Base-by-base conservation (phyloP, 2,888 invertebrate genomes). In the Allygus modestus region DNA sequence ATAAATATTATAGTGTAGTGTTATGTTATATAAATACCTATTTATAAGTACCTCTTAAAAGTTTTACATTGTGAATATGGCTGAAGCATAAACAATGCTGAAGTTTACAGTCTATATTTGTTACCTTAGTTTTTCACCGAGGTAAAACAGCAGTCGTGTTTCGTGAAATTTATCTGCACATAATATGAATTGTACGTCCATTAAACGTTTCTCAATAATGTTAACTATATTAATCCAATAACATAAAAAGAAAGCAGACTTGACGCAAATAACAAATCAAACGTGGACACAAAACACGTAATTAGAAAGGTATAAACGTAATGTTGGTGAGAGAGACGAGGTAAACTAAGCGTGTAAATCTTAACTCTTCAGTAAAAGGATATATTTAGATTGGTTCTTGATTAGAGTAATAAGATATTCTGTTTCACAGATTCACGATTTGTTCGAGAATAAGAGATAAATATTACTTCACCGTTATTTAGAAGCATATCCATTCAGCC, bases 1-100 rank as follows among this genome's bases (percentile, higher is more conserved):
- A 79, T 54, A 77, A 77, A 46, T 51, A 41, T 71, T 41, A 77
- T 46, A 77, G 41, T 77, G 28, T 51, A 51, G 43, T 73, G 43
- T 43, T 41, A 23, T 73, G 37, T n/a, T 37, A 15, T 37, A 41
- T 43, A 73, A 73, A 43, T 41, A 73, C 41, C 5, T 20, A 73
- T 37, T 73, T 28, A 73, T 73, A 73, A 41, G 73, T 73, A 31
- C 11, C 26, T 26, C 12, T 28, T 15, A 33, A 65, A 58, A 0
- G 58, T 58, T 17, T 58, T 58, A 58, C 23, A 58, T 26, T 58
- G 58, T 58, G 58, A 65, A 65, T 54, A 23, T 28, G 65, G 65
- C 12, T 65, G 65, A 65, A 65, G 65, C 65, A 65, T 28, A 12
- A 65, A 58, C n/a, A 31, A 65, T 26, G 31, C 65, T 15, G 31